Conservation (phyloP, 1,140 invertebrate genomes). For the Zaprionus ornatus region DNA sequence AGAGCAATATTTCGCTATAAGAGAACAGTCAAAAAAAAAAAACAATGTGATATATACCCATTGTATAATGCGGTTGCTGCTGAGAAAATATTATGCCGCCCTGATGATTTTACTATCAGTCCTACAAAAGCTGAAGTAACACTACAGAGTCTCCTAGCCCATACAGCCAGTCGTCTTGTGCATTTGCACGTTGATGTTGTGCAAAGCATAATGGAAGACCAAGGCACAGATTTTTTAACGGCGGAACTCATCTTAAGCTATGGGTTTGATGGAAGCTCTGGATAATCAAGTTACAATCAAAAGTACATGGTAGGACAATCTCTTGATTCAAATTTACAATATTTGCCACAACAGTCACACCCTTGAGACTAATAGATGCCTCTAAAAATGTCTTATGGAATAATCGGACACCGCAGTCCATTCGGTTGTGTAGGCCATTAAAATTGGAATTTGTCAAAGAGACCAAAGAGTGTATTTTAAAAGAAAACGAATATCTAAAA, state of each 20-base stretch:
- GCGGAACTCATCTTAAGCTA: neutral
- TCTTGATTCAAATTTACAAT: neutral
- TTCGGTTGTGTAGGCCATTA: neutral
- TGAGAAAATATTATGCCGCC: no score
- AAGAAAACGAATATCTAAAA: conserved; percentile 2
- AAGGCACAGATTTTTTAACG: neutral
- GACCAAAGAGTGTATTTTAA: neutral
- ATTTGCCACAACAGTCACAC: neutral
- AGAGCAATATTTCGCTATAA: no score
- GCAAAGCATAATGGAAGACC: no score
- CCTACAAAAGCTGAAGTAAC: no score
- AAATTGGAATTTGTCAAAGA: conserved; percentile 14
- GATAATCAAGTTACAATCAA: neutral
- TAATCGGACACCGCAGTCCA: conserved; percentile 3
- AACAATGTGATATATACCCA: no score
- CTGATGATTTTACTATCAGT: no score
- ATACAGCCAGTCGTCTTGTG: no score
- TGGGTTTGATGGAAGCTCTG: neutral
- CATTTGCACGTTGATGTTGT: no score
- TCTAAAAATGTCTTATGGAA: neutral
- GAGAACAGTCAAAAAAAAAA: no score
- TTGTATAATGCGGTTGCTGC: no score
- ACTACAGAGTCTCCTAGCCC: no score
- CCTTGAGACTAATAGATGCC: neutral
- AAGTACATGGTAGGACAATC: neutral